These are phyloP conservation scores for Monochamus alternatus DNA, from an alignment of 2,888 invertebrate species.

Conservation along the genomic window DNA sequence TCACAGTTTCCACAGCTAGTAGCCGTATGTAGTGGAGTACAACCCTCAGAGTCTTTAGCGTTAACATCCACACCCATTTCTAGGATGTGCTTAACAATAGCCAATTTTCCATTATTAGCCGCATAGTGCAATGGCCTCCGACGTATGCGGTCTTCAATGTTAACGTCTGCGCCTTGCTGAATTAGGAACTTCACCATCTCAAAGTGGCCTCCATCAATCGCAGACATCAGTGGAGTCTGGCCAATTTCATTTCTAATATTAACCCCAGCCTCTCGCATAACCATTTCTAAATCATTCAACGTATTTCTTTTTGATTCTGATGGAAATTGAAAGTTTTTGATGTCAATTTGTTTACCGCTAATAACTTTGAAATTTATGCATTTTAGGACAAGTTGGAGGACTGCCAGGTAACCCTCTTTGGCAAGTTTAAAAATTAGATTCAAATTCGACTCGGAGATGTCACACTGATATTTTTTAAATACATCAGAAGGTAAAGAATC, in stretches of 20 bases:
- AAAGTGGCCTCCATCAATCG: background rate
- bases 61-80: too few relatives aligned
- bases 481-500: background rate
- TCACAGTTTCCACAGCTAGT: background rate
- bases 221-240: background rate
- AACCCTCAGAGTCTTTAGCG: slow-evolving; percentile 18
- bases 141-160: background rate
- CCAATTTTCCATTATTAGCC: slow-evolving; percentile 76
- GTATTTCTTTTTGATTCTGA: too few relatives aligned
- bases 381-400: background rate
- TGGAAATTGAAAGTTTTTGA: background rate
- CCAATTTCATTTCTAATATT: too few relatives aligned
- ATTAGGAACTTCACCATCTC: background rate
- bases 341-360: background rate
- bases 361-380: background rate
- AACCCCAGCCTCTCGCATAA: too few relatives aligned
- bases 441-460: too few relatives aligned
- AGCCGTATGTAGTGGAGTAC: too few relatives aligned
- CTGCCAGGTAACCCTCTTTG: background rate
- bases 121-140: background rate
- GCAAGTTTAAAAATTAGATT: background rate
- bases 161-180: background rate
- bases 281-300: too few relatives aligned
- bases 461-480: background rate
- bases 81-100: slow-evolving; percentile 73